Percentiles rank a stretch among this genome's conserved stretches.
phyloP scores from a whole-genome alignment of 1,140 invertebrate genomes.

The Aphis gossypii region DNA sequence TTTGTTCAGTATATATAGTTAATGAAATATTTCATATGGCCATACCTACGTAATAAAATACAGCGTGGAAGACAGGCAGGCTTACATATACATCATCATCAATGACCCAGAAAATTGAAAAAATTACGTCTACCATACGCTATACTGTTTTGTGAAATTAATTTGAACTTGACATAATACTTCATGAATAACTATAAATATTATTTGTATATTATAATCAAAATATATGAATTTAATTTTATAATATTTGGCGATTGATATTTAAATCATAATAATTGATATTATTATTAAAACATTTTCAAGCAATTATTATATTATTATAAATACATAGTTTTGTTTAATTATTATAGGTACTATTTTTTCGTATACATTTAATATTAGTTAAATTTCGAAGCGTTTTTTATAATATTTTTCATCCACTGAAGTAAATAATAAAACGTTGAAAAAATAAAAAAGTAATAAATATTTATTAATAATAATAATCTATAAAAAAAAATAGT shows the following conservation, averaged over 20 bases:
- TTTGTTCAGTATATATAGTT: not conserved
- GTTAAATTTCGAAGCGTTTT: not conserved
- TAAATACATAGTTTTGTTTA: not conserved
- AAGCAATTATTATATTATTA: not conserved
- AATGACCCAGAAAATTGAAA: conserved; percentile 40
- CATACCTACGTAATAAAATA: not conserved
- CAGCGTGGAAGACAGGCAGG: not conserved
- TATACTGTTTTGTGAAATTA: not conserved
- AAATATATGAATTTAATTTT: not conserved
- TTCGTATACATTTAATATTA: not conserved
- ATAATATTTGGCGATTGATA: not conserved
- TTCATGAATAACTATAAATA: not conserved
- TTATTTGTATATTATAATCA: not conserved
- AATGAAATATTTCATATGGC: not conserved
- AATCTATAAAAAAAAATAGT: not conserved
- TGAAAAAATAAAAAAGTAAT: not conserved
- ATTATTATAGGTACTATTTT: not conserved
- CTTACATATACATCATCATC: not conserved
- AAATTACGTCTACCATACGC: not conserved
- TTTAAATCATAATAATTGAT: not conserved
- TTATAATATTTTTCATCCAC: not conserved
- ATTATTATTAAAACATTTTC: not conserved
- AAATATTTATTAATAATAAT: not conserved
- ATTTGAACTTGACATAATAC: not conserved
- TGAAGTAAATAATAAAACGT: not conserved